Percentiles rank a stretch among this genome's conserved stretches.
These are phyloP conservation scores for Catharus fuscescens DNA, from an alignment of 2,113 vertebrate genomes.

Conservation along the genomic window DNA sequence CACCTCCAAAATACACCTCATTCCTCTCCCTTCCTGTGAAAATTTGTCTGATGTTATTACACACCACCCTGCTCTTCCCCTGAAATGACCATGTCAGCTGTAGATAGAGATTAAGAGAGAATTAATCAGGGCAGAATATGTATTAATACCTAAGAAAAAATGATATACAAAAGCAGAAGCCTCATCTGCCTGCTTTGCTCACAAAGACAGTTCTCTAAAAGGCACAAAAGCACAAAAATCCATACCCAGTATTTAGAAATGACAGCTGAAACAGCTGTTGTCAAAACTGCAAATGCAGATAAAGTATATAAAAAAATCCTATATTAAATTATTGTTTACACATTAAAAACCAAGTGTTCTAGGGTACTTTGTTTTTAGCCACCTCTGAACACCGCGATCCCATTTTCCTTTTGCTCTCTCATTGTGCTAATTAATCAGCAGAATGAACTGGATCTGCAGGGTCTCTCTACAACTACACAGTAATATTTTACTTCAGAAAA, in stretches of 20 bases:
- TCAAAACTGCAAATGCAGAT: neutral
- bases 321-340: neutral
- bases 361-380: neutral
- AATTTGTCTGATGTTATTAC: neutral
- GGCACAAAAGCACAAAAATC: conserved; percentile 25
- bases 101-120: neutral
- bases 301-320: neutral
- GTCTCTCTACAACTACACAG: neutral
- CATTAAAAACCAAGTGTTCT: neutral
- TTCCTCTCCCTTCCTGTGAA: neutral
- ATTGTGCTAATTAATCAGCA: neutral
- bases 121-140: neutral
- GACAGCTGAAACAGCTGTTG: neutral
- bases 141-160: neutral
- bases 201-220: neutral
- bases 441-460: neutral
- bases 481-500: neutral
- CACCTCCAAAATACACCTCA: neutral
- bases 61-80: neutral
- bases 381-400: neutral
- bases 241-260: neutral
- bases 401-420: neutral
- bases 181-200: neutral
- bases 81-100: neutral
- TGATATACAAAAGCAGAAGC: neutral